phyloP scores from a whole-genome alignment of 2,888 invertebrate genomes.

The Himalopsyche japonica region DNA sequence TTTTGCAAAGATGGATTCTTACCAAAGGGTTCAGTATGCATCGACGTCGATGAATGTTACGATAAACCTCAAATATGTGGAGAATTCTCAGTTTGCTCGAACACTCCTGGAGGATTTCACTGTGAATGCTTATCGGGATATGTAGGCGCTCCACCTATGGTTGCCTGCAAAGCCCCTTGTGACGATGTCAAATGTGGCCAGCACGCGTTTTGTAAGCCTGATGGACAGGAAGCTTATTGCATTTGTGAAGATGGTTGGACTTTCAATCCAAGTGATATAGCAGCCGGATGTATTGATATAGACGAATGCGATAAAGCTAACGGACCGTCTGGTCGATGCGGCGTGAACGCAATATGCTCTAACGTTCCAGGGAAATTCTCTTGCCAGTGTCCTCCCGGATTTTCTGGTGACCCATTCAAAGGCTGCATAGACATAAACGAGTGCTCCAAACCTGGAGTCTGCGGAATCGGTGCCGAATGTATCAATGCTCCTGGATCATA shows the following conservation, averaged over 20 bases:
- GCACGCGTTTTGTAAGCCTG: constrained; percentile 87
- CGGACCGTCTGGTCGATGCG: constrained; percentile 82
- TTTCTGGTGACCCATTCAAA: constrained; percentile 80
- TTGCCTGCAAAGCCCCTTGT: constrained; percentile 86
- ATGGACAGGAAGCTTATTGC: constrained; percentile 87
- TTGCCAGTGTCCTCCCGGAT: constrained; percentile 84
- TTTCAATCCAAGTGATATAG: constrained; percentile 84
- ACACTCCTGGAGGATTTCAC: constrained; percentile 77
- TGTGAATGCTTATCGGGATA: constrained; percentile 84
- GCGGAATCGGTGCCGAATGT: constrained; percentile 82
- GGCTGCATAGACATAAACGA: constrained; percentile 85
- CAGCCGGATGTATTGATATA: constrained; percentile 89
- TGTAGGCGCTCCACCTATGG: constrained; percentile 79
- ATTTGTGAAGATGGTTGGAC: constrained; percentile 94
- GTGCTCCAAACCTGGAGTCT: constrained; percentile 70
- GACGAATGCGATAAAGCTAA: constrained; percentile 84
- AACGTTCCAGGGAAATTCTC: constrained; percentile 79
- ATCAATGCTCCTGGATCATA: constrained; percentile 77
- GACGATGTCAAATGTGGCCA: constrained; percentile 88
- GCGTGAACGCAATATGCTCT: constrained; percentile 78
- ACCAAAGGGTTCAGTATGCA: constrained; percentile 76
- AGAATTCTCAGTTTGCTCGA: constrained; percentile 74
- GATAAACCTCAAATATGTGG: constrained; percentile 68
- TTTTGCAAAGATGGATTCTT: constrained; percentile 87
- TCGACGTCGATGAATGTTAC: constrained; percentile 81